Evolutionary conservation across 1,140 invertebrate genomes (phyloP), one percentile per base, ranked within the genome.

Genomic region (Drosophila rufa): DNA sequence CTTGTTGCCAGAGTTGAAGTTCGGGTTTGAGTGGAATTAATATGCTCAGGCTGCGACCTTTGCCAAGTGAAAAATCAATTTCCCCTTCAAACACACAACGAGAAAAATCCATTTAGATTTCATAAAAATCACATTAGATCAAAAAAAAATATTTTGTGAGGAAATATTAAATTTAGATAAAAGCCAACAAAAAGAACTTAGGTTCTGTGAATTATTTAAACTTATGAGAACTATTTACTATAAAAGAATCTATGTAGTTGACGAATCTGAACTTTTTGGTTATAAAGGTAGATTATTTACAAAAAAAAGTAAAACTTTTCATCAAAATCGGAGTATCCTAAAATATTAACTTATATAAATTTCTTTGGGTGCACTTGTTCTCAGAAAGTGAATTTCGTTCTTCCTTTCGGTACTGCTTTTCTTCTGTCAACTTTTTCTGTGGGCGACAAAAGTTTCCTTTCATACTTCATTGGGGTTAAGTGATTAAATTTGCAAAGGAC

Each of bases 401-500:
- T 53, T 50, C 14, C 60, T 47, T 56, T 81, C 47, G 42, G 48
- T 75, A 45, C 40, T 48, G 40, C 65, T 51, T 58, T 67, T 64
- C 51, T 57, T 68, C 77, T 61, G 62, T 74, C 67, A 84, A 85
- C 73, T 85, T 84, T 84, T 74, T 57, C 61, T 55, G 55, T 61
- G 55, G 65, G 73, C 46, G 48, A 38, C 46, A 80, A 85, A 85
- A 86, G 43, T 85, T 84, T 84, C 17, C 68, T 83, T 73, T 79
- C 76, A 79, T 85, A 75, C 82, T 86, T 86, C 83, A 85, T 86
- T 86, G 83, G 83, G 83, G 83, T 86, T 86, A 86, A 86, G 83
- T 86, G 83, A 86, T 86, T 86, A 86, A 86, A 86, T 86, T 86
- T 87, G 83, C 83, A 86, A 80, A 74, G 59, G 62, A 83, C 67